Conservation (phyloP, 2,888 invertebrate species). For the Noctua pronuba region DNA sequence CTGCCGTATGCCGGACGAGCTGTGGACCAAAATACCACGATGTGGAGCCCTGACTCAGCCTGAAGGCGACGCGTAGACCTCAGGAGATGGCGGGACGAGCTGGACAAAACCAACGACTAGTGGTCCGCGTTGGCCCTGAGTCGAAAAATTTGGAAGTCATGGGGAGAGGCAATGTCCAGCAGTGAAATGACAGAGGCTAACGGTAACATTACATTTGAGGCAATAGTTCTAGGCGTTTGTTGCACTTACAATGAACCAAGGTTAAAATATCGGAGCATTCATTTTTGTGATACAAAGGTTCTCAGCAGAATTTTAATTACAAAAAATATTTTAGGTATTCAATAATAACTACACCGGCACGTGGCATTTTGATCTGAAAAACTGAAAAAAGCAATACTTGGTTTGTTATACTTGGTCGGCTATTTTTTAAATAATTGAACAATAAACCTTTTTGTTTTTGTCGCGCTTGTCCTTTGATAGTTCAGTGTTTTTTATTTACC, state of each 20-base stretch:
- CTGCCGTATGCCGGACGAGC: too few relatives aligned
- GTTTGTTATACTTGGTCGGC: not conserved
- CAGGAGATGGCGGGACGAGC: too few relatives aligned
- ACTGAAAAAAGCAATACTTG: not conserved
- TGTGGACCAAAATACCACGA: too few relatives aligned
- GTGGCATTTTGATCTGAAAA: not conserved
- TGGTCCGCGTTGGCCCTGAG: too few relatives aligned
- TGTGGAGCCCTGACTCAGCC: too few relatives aligned
- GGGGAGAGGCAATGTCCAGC: too few relatives aligned
- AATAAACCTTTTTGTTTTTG: not conserved
- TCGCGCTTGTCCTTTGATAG: not conserved
- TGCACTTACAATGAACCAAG: not conserved
- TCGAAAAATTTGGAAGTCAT: too few relatives aligned
- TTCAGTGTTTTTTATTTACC: not conserved
- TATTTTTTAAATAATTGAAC: not conserved
- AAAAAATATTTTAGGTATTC: not conserved
- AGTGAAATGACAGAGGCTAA: too few relatives aligned
- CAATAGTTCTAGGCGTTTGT: not conserved
- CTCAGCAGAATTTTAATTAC: too few relatives aligned
- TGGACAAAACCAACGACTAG: too few relatives aligned
- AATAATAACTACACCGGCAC: not conserved
- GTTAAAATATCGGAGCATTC: accelerated
- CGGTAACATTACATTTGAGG: not conserved
- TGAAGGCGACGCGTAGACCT: too few relatives aligned
- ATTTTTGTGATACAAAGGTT: not conserved